These are phyloP conservation scores for Nycticryphes semicollaris DNA, from an alignment of 2,113 vertebrate genomes.

Conservation along the genomic window DNA sequence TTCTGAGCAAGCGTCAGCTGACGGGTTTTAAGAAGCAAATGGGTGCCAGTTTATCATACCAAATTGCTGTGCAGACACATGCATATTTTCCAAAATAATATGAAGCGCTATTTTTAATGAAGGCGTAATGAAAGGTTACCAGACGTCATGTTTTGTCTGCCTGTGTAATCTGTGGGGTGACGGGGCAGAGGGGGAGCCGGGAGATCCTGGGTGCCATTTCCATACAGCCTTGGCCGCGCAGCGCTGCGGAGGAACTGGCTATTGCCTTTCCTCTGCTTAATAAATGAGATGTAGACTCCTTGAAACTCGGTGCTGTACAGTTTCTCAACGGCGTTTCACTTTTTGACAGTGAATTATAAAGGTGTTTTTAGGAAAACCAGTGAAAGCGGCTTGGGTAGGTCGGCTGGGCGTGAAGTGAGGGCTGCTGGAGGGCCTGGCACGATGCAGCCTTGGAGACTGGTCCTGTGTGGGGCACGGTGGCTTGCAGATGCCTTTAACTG, in stretches of 20 bases:
- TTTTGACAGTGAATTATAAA: not conserved
- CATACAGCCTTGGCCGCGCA: not conserved
- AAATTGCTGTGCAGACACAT: conserved; percentile 12
- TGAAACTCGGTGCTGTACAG: rapidly evolving
- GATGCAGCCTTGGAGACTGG: not conserved
- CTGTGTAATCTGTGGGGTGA: not conserved
- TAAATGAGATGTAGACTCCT: not conserved
- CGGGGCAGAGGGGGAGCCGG: not conserved
- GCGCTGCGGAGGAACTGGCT: not conserved
- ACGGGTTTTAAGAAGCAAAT: not conserved
- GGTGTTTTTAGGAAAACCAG: not conserved
- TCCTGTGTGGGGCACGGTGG: not conserved
- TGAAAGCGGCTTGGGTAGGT: not conserved
- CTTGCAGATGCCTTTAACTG: not conserved
- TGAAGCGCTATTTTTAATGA: conserved; percentile 40
- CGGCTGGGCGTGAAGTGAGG: not conserved
- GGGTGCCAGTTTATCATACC: not conserved
- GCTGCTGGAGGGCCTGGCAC: not conserved
- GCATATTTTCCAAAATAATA: conserved; percentile 43
- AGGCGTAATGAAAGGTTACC: conserved; percentile 40
- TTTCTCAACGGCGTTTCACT: not conserved
- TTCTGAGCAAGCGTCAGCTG: conserved; percentile 55
- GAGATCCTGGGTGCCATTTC: conserved; percentile 28
- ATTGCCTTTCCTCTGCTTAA: not conserved
- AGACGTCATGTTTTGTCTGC: conserved; percentile 6